A percentile compares a stretch with the other conserved stretches of the same genome.
Conservation (phyloP, 2,113 vertebrate species). For the Bagarius yarrelli region DNA sequence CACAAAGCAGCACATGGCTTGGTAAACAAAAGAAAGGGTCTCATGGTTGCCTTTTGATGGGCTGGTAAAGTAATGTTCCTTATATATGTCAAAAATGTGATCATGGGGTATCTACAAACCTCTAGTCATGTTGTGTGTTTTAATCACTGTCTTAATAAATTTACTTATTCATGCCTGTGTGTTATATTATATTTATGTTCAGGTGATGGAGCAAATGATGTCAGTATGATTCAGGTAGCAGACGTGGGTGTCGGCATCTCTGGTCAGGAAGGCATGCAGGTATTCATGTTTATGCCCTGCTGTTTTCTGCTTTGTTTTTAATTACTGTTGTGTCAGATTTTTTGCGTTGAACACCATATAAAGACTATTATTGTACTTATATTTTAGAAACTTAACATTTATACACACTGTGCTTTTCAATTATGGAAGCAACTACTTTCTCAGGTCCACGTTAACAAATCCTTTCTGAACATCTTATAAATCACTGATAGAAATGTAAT, state of each 20-base stretch:
- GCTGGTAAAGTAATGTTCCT: no score
- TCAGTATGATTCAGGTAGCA: constrained; percentile 86
- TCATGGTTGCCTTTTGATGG: no score
- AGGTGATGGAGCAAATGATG: constrained; percentile 88
- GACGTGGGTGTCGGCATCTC: constrained; percentile 80
- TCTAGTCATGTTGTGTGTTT: background rate
- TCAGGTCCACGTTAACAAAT: background rate
- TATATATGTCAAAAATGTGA: background rate
- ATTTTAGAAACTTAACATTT: background rate
- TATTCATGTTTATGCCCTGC: constrained; percentile 49
- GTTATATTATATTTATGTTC: background rate
- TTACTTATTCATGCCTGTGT: no score
- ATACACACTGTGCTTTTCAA: background rate
- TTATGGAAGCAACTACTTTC: background rate
- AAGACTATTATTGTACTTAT: background rate
- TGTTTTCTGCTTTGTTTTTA: background rate
- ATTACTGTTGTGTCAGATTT: background rate
- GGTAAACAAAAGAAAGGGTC: no score
- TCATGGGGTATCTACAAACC: background rate
- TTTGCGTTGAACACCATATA: background rate
- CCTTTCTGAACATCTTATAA: background rate
- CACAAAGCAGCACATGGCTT: no score
- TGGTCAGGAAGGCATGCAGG: constrained; percentile 88
- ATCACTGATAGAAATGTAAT: background rate
- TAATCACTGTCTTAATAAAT: background rate